Conservation (phyloP, 1,140 invertebrate genomes). For the Hylaeus anthracinus region DNA sequence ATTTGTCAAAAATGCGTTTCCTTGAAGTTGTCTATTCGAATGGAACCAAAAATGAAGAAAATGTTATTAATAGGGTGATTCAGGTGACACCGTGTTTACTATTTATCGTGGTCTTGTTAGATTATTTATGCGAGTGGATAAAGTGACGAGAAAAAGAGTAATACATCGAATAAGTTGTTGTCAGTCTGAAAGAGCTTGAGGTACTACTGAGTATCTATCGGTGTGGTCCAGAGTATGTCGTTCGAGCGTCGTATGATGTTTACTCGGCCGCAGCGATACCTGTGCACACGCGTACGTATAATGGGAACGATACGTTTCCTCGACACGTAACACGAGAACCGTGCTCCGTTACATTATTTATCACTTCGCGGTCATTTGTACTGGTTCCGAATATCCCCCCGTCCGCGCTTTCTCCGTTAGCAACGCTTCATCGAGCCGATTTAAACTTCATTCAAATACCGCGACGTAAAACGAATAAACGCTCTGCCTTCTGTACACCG, state of each 20-base stretch:
- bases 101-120: slow-evolving; percentile 31
- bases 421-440: slow-evolving; percentile 25
- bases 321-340: slow-evolving; percentile 67
- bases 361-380: slow-evolving; percentile 69
- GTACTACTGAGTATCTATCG: background rate
- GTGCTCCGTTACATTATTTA: slow-evolving; percentile 71
- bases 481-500: background rate
- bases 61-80: background rate
- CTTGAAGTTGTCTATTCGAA: no score
- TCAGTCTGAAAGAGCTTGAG: slow-evolving; percentile 41
- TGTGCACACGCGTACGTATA: slow-evolving; percentile 52
- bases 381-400: slow-evolving; percentile 52
- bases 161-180: background rate
- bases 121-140: background rate
- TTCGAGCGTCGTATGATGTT: slow-evolving; percentile 52
- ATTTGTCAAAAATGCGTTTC: no score
- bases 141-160: background rate
- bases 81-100: background rate
- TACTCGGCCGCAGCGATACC: slow-evolving; percentile 48
- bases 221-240: slow-evolving; percentile 15
- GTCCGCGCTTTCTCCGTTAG: slow-evolving; percentile 21
- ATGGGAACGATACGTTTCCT: slow-evolving; percentile 70
- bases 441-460: slow-evolving; percentile 31
- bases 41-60: no score
- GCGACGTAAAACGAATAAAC: slow-evolving; percentile 36